Evolutionary conservation across 2,113 vertebrate genomes (phyloP), one percentile per base, ranked within the genome.

Genomic region (Neofelis nebulosa): DNA sequence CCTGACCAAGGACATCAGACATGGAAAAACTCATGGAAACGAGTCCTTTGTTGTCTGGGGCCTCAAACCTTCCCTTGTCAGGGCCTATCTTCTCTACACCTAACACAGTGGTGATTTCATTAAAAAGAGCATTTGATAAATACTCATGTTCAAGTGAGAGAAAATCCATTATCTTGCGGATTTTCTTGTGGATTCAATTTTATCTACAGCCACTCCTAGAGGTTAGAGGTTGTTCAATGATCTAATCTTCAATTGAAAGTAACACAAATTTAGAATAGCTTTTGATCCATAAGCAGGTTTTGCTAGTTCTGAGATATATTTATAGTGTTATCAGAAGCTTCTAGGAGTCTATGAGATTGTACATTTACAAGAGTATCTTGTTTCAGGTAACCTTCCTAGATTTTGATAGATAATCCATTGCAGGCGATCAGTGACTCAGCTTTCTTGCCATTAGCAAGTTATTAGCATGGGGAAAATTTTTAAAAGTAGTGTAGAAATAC

Each of bases 181-280:
- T 55, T 65, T 41, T 76, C 45, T 31, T 69, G 5, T 1, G 63
- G 50, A 7, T 63, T 50, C 66, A 23, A 45, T 79, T 89, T 52
- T 73, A 87, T 36, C 48, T 52, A 89, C 87, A 98, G 31, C 36
- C 76, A 92, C 33, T 19, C 33, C 8, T 41, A 5, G 63, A 68
- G 66, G 7, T 61, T 87, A 45, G 50, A 81, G 11, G 50, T 57
- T 36, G 36, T 93, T 87, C 33, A 84, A 71, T 19, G 71, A 85
- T 81, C 33, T 41, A 69, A 84, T 81, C 36, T 80, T 92, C 38
- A 90, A 63, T n/a, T 94, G 78, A 94, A 86, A 92, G 61, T 63
- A 66, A 80, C 3, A 92, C 7, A 61, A 61, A 16, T 88, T 95
- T 78, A 66, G 50, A 79, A 88, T 45, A 92, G 19, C 50, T 96